Evolutionary conservation across 2,797 vertebrate species (phyloP).

Genomic region (Chrosomus eos): DNA sequence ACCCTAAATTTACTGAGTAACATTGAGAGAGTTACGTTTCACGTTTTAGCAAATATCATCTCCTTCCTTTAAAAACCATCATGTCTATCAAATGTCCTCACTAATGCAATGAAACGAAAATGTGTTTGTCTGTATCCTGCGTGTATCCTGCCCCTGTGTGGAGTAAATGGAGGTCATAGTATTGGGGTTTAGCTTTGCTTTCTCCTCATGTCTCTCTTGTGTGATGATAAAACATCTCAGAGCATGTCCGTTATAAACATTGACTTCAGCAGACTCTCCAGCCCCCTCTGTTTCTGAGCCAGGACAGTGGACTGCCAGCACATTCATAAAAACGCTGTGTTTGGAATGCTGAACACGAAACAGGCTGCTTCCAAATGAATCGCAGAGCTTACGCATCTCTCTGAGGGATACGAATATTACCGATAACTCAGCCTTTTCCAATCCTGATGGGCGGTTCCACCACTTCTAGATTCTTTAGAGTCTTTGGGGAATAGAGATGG

Average conservation of each 20-base stretch:
- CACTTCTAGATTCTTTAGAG: slow-evolving; percentile 8
- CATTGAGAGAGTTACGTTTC: not conserved
- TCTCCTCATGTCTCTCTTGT: slow-evolving; percentile 69
- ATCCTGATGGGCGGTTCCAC: slow-evolving; percentile 28
- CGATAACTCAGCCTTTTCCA: slow-evolving; percentile 28
- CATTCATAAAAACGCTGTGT: slow-evolving; percentile 62
- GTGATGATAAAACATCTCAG: slow-evolving; percentile 74
- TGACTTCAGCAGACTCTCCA: slow-evolving; percentile 75
- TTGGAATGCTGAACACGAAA: slow-evolving; percentile 73
- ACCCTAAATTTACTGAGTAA: not conserved
- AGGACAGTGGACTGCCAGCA: slow-evolving; percentile 61
- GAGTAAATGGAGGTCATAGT: slow-evolving; percentile 63
- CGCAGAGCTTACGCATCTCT: slow-evolving; percentile 33
- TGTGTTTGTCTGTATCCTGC: slow-evolving; percentile 41
- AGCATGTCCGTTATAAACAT: slow-evolving; percentile 74
- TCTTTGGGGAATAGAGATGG: slow-evolving; percentile 4
- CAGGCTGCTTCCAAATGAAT: slow-evolving; percentile 51
- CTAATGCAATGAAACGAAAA: not conserved
- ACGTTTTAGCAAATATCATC: not conserved
- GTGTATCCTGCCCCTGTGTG: not conserved
- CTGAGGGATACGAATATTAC: slow-evolving; percentile 11
- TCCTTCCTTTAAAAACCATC: not conserved
- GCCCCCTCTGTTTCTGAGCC: slow-evolving; percentile 68
- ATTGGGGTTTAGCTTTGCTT: slow-evolving; percentile 59
- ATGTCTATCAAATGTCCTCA: not conserved